phyloP scores from a whole-genome alignment of 2,888 invertebrate species.

The Acrobasis consociella region DNA sequence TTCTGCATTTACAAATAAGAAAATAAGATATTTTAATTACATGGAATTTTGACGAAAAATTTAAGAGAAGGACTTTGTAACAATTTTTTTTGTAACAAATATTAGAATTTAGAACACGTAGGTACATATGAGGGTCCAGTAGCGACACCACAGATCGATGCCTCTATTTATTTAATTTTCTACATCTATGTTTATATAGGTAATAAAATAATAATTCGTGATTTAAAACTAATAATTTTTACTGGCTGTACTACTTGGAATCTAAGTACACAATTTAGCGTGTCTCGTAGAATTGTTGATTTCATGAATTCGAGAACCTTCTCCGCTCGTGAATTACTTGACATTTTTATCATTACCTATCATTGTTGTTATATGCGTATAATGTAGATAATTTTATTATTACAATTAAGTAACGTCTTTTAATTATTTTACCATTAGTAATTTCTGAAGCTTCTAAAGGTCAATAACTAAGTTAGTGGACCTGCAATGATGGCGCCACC shows the following conservation, averaged over 20 bases:
- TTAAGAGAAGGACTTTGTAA: too few species aligned
- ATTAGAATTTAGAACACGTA: not conserved
- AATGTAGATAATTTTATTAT: too few species aligned
- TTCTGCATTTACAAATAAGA: too few species aligned
- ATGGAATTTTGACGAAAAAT: too few species aligned
- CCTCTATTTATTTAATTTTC: slow-evolving; percentile 31
- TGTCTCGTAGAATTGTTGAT: slow-evolving; percentile 39
- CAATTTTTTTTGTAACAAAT: not conserved
- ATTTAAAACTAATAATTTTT: slow-evolving; percentile 43
- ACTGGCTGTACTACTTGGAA: slow-evolving; percentile 27
- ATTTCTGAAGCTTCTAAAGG: too few species aligned
- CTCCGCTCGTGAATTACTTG: slow-evolving; percentile 37
- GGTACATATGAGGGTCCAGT: slow-evolving; percentile 20
- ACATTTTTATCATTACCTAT: too few species aligned
- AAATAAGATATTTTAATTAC: too few species aligned
- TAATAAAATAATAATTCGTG: slow-evolving; percentile 38
- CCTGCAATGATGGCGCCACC: too few species aligned
- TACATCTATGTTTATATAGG: slow-evolving; percentile 33
- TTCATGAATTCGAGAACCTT: slow-evolving; percentile 60
- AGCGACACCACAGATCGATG: slow-evolving; percentile 34
- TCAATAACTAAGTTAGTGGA: too few species aligned
- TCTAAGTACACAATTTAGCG: slow-evolving; percentile 41
- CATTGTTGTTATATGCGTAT: too few species aligned
- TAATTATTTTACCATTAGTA: too few species aligned
- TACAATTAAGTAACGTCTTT: too few species aligned